Evolutionary conservation across 37 sponge, comb jelly and placozoan species (phyloP), one percentile per base, ranked within the genome.

Genomic region (Hormiphora californensis): DNA sequence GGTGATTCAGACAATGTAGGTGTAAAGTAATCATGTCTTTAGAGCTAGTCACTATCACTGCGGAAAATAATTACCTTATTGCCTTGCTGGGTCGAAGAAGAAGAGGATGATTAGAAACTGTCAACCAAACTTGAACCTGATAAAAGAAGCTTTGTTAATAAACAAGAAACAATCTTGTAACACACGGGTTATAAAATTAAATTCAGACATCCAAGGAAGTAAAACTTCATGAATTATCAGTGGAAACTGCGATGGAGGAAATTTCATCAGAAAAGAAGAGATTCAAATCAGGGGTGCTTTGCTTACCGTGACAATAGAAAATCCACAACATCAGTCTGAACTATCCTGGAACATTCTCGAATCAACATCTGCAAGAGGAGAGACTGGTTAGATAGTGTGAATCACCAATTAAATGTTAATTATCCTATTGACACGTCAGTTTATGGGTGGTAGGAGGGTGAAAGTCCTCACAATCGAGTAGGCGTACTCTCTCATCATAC

Each of bases 361-460:
- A n/a, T n/a, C n/a, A n/a, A n/a, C n/a, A n/a, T n/a, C n/a, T n/a
- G n/a, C n/a, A n/a, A n/a, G n/a, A n/a, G n/a, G n/a, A n/a, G n/a
- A n/a, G n/a, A n/a, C n/a, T n/a, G n/a, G n/a, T n/a, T n/a, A n/a
- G n/a, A n/a, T n/a, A n/a, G n/a, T n/a, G n/a, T n/a, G n/a, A n/a
- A n/a, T n/a, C 53, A 49, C 15, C 12, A 15, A 49, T 49, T 49
- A 49, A 49, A 49, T 49, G 15, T 49, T 49, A 15, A 49, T 49
- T 9, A 49, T 17, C 15, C 53, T 9, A 15, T 9, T 15, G 53
- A 67, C 2, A 32, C 31, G 43, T 73, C 81, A 73, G 81, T 73
- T 73, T 73, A 73, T 73, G 81, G 81, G 81, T 73, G 81, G 81
- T 73, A 73, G 81, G 81, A 73, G 81, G 40, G 43, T 73, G 68